These are phyloP conservation scores for Drosophila mojavensis DNA, from an alignment of 1,140 invertebrate genomes.

Conservation along the genomic window DNA sequence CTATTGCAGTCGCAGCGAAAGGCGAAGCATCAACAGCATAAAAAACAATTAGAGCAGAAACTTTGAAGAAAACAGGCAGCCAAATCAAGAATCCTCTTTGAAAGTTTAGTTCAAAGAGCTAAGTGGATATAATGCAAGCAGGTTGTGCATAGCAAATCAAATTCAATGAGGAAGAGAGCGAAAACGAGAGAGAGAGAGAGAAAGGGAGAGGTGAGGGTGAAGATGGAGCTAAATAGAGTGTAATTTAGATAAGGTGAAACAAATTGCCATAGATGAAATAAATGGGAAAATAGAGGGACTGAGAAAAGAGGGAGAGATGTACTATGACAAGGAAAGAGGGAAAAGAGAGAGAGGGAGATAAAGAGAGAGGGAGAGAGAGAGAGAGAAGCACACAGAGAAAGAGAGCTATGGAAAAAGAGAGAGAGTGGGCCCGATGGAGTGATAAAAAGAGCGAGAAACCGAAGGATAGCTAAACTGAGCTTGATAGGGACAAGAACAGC, in stretches of 20 bases:
- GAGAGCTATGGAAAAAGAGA: not conserved
- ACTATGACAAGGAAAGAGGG: not conserved
- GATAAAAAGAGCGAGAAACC: too few species aligned
- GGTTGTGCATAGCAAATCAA: too few species aligned
- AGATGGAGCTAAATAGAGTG: too few species aligned
- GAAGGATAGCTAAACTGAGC: too few species aligned
- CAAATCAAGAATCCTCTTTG: slow-evolving; percentile 1
- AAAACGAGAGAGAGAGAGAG: too few species aligned
- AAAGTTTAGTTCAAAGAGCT: slow-evolving; percentile 10
- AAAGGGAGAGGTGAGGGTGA: too few species aligned
- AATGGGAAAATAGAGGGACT: not conserved
- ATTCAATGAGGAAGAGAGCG: too few species aligned
- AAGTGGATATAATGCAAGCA: too few species aligned
- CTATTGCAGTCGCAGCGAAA: not conserved
- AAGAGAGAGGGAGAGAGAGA: not conserved
- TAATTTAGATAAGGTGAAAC: too few species aligned
- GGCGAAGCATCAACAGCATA: slow-evolving; percentile 10
- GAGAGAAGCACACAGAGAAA: not conserved
- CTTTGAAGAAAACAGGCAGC: not conserved
- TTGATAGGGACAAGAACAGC: too few species aligned
- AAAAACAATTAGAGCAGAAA: slow-evolving; percentile 9
- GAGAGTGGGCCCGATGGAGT: too few species aligned
- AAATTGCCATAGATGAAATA: too few species aligned
- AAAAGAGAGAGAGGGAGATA: not conserved
- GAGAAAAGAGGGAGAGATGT: not conserved